Evolutionary conservation across 2,113 vertebrate genomes (phyloP), one percentile per base, ranked within the genome.

Genomic region (Corvus moneduloides): DNA sequence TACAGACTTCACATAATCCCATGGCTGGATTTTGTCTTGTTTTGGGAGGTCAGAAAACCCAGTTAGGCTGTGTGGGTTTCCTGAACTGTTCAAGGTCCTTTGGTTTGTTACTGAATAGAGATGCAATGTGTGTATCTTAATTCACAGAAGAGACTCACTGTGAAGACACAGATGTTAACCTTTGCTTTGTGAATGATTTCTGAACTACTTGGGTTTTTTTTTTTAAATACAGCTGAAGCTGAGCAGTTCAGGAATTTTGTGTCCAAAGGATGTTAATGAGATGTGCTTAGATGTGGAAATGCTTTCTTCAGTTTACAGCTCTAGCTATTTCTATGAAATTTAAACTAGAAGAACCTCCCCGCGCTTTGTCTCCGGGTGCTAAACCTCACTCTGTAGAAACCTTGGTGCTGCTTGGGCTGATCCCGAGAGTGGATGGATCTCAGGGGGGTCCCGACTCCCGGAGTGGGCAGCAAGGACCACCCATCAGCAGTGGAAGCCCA

Each of bases 351-450:
- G 32, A 84, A 86, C 77, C 66, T 83, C 46, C 7, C 73, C 0
- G 1, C 54, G 71, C 69, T 69, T 52, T 55, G 46, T 68, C n/a
- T 66, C 48, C 1, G 15, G 68, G 87, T n/a, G 84, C 66, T 81
- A 16, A 48, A 35, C 82, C 33, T 86, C 10, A 10, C 74, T 81
- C 48, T 80, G 58, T 13, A 37, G 72, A 35, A 79, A 21, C 43
- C 39, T 52, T 8, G 90, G 90, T 80, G 90, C 91, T 95, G 77
- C 89, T 87, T 75, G 83, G 66, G 84, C 90, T 54, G 43, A 27
- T 10, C 64, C 52, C 1, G 1, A 39, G 46, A 54, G 24, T 5
- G 9, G 32, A 55, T 18, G 58, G 56, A 32, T 39, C 54, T 67
- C 61, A 26, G 2, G 7, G 58, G 52, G 39, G 15, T 41, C 39